phyloP scores from a whole-genome alignment of 2,888 invertebrate species.

The Patella caerulea region DNA sequence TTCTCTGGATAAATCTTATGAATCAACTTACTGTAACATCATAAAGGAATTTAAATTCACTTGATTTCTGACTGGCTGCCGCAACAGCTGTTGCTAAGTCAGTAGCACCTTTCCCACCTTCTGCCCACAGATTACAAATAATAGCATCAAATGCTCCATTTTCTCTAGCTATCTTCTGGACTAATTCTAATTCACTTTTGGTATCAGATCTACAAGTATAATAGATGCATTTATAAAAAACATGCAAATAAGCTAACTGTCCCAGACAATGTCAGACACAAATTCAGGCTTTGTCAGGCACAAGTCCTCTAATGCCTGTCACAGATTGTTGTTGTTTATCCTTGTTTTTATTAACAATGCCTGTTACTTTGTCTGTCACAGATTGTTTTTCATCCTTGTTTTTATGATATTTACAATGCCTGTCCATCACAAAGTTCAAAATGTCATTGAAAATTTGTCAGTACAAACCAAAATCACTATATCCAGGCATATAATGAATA shows the following conservation, averaged over 20 bases:
- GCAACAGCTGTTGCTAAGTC: constrained; percentile 90
- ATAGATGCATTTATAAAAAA: not conserved
- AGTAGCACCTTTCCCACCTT: constrained; percentile 90
- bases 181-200: constrained; percentile 83
- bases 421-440: not conserved
- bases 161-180: constrained; percentile 80
- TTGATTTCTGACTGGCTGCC: constrained; percentile 79
- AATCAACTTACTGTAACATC: constrained; percentile 65
- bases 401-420: not conserved
- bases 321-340: no score
- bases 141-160: constrained; percentile 92
- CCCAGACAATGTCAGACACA: no score
- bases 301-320: no score
- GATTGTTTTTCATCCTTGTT: no score
- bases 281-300: no score
- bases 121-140: constrained; percentile 87
- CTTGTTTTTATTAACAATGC: not conserved
- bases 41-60: constrained; percentile 74
- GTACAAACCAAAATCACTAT: no score
- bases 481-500: no score
- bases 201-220: constrained; percentile 82
- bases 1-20: not conserved
- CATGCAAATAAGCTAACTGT: no score
- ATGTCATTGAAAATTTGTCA: not conserved
- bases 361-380: not conserved